These are phyloP conservation scores for Eutolmus rufibarbis DNA, from an alignment of 2,888 invertebrate species.

Conservation along the genomic window DNA sequence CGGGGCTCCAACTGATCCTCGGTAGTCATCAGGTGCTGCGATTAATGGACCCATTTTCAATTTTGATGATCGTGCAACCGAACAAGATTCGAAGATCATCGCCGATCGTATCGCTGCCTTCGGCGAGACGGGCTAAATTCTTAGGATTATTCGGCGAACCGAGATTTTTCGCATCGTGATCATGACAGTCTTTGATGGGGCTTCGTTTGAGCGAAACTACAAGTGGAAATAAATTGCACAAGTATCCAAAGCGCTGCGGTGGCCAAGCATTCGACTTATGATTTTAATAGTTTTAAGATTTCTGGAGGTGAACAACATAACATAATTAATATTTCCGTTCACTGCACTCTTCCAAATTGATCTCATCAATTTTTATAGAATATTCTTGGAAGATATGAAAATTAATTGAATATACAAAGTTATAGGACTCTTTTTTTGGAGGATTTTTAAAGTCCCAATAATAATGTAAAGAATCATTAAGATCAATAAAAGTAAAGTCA, in stretches of 20 bases:
- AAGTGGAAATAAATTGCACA: not conserved
- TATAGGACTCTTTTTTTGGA: not conserved
- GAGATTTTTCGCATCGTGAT: not conserved
- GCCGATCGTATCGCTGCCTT: not conserved
- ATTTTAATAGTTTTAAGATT: not conserved
- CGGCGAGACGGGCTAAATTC: not conserved
- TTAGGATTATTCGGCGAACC: not conserved
- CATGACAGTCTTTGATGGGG: not conserved
- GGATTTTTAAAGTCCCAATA: not conserved
- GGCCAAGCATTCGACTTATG: not conserved
- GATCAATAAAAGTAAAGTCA: not conserved
- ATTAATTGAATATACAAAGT: not conserved
- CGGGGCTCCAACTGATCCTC: not conserved
- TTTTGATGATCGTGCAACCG: not conserved
- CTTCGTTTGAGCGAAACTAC: not conserved
- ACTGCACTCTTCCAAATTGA: not conserved
- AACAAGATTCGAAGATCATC: not conserved
- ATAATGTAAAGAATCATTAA: not conserved
- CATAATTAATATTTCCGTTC: not conserved
- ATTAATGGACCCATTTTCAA: conserved; percentile 20
- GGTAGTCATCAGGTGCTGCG: conserved; percentile 9
- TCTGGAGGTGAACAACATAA: not conserved
- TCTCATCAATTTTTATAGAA: not conserved
- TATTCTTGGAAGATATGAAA: not conserved
- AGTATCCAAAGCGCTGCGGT: not conserved